Base-by-base conservation (phyloP, 1,140 invertebrate species). In the Nasonia vitripennis region DNA sequence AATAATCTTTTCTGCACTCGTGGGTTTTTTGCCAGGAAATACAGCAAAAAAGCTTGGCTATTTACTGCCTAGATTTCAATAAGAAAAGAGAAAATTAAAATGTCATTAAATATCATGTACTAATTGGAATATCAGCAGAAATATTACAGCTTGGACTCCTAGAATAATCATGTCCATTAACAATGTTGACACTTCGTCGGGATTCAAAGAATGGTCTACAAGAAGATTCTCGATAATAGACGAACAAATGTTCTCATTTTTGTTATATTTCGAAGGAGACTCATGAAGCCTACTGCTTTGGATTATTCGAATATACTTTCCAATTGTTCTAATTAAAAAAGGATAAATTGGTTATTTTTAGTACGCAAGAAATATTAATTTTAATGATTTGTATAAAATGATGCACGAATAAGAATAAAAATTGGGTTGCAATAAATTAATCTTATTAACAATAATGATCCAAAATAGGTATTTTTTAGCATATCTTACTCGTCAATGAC, bases 151-250 rank as follows among this genome's bases (percentile, higher is more conserved):
- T 86, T 95, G 94, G 1, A 95, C 94, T 84, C 94, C 95, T 83
- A 96, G 93, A 14, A 96, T 91, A 48, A 95, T 91, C 94, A 95
- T 95, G 87, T 96, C 95, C 93, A 95, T 94, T 55, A 95, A 87
- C 10, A 95, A 88, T 0, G 95, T 95, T 11, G 95, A 92, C 67
- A 95, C 92, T 87, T 96, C 95, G 85, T 95, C 95, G 10, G 93
- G 90, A 78, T 91, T 93, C 87, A 96, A 92, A 78, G 93, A 92
- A 20, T 95, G 93, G 74, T 94, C 93, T 7, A 93, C 86, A 10
- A 95, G 87, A 23, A 95, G 89, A 89, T 93, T 94, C 73, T 95
- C 93, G 9, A 93, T 83, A 5, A 94, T 90, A 0, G 94, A 90
- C 0, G 94, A 90, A 12, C 31, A 91, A 92, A 75, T 89, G 87